phyloP scores from a whole-genome alignment of 2,113 vertebrate genomes.

The Caretta caretta region DNA sequence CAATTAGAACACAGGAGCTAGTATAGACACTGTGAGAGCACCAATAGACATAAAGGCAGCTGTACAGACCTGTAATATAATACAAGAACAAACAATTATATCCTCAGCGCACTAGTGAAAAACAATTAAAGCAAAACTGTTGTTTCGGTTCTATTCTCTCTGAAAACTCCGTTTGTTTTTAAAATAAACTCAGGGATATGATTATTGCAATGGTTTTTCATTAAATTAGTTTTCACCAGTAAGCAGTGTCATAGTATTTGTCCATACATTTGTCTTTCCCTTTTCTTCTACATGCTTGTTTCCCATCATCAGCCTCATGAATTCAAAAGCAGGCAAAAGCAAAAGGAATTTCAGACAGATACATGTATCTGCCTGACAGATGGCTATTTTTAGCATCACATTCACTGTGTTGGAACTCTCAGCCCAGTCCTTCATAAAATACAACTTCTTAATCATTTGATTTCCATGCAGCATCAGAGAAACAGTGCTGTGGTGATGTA shows the following conservation, averaged over 20 bases:
- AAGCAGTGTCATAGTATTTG: background rate
- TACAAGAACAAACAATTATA: background rate
- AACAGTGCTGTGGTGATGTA: accelerated
- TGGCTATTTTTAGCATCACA: slow-evolving; percentile 14
- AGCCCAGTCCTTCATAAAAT: slow-evolving; percentile 28
- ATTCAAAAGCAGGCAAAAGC: slow-evolving; percentile 20
- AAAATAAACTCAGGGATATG: slow-evolving; percentile 41
- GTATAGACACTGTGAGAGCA: background rate
- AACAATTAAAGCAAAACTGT: accelerated
- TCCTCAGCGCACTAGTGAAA: background rate
- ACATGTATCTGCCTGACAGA: background rate
- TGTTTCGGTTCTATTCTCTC: background rate
- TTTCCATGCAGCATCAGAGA: slow-evolving; percentile 39
- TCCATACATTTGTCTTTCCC: background rate
- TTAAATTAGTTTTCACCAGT: slow-evolving; percentile 35
- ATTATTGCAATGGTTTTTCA: slow-evolving; percentile 37
- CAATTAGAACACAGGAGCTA: background rate
- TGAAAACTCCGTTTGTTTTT: slow-evolving; percentile 29
- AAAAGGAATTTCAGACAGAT: slow-evolving; percentile 34
- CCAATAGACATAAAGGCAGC: background rate
- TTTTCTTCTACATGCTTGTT: background rate
- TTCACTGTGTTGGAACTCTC: background rate
- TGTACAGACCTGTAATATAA: background rate
- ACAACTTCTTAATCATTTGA: slow-evolving; percentile 27
- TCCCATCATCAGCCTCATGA: background rate